Evolutionary conservation across 1,140 invertebrate genomes (phyloP), one percentile per base, ranked within the genome.

Genomic region (Drosophila nikananu): DNA sequence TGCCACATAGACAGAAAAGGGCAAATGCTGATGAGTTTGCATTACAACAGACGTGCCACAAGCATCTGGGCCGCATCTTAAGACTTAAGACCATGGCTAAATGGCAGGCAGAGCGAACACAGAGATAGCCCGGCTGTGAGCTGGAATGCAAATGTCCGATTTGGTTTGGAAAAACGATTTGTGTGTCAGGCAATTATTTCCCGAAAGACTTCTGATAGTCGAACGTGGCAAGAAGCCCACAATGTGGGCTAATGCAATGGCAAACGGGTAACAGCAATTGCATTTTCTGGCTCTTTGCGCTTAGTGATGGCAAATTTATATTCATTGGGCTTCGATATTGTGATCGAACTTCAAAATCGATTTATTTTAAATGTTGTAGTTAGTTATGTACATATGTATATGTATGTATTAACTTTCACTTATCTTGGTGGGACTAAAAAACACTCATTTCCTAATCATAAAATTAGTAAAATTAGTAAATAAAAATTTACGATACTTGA

Each of bases 21-120:
- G 27, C 32, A 55, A 74, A 55, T 42, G 44, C 30, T 73, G 68
- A 73, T 73, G 70, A 63, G 59, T 42, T 64, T 46, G 59, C 70
- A 75, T 35, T 61, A 39, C 30, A 51, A 39, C 30, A 51, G 30
- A 73, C 68, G 71, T 61, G 71, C 68, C 71, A 72, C 65, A 70
- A 49, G 52, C 66, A 73, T 60, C 54, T 59, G 67, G 27, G 35
- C 21, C 32, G 61, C 37, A 39, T 68, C 67, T 71, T 55, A 68
- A 68, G 64, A 68, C 35, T 39, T 15, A 25, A 72, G 48, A 73
- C 21, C 55, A 54, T 8, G 27, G 12, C 39, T 30, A 41, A 52
- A 70, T 57, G 35, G 19, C 37, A n/a, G 19, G 23, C 23, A 54
- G 49, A 30, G 15, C 21, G 9, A 19, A 37, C 17, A 19, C 35